Base-by-base conservation (phyloP, 2,797 vertebrate species). In the Pogoniulus pusillus region DNA sequence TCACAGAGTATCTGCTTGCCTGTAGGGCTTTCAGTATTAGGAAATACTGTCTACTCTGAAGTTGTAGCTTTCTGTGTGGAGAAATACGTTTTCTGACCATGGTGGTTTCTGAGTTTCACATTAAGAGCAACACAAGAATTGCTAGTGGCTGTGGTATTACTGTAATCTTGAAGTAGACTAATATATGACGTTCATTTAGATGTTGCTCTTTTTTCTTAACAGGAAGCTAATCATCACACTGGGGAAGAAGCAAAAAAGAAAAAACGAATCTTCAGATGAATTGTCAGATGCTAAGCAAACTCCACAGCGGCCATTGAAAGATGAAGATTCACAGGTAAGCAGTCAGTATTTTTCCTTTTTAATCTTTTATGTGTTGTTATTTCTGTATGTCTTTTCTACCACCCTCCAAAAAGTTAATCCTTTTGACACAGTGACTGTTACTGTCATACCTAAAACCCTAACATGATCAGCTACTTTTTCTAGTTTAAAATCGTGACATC, bases 141-240 rank as follows among this genome's bases (percentile, higher is more conserved):
- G 45, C 15, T 74, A 4, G 16, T 85, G 13, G 2, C 27, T 73
- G 23, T 13, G 18, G 4, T n/a, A 23, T n/a, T 71, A 26, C 7
- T 53, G 68, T 62, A 29, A 7, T 72, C 13, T 60, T 80, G 19
- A 35, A 54, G 7, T 34, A 32, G 39, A 4, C 18, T 59, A 49
- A 14, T 75, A 27, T 19, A 2, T 10, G 30, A 23, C 26, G 7
- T 76, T 92, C 59, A 72, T 35, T 91, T 74, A 69, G 39, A 17
- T 18, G 9, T 30, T 91, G 47, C 39, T 87, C 1, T 59, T 90
- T 95, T 93, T 79, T 90, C 81, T 41, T 85, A 82, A 96, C 93
- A 99, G 99, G 85, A 99, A 99, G 97, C 98, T 99, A 69, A 99
- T 99, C 89, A 99, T 99, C 96, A 99, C 99, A 69, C 97, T 99